phyloP scores from a whole-genome alignment of 2,888 invertebrate genomes.

The Dusona sp. region DNA sequence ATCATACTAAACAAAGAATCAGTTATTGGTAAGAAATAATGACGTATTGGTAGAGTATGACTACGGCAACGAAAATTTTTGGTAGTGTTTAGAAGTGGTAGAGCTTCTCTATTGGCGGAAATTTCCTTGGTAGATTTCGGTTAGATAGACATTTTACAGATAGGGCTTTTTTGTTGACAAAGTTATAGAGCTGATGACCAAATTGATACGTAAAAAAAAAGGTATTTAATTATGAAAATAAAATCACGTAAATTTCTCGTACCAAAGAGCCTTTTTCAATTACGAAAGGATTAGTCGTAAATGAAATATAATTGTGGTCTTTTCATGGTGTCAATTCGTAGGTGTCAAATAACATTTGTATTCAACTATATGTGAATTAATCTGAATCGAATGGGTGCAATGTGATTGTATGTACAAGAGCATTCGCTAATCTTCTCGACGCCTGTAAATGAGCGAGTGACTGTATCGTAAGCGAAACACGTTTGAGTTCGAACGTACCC shows the following conservation, averaged over 20 bases:
- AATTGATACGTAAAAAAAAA: neutral
- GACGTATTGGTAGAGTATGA: no score
- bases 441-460: constrained; percentile 58
- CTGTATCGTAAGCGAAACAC: constrained; percentile 46
- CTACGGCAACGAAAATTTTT: no score
- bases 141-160: no score
- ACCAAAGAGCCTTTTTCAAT: neutral
- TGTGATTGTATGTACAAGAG: constrained; percentile 1
- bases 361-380: constrained; percentile 20
- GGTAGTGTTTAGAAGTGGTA: no score
- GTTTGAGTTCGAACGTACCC: constrained; percentile 34
- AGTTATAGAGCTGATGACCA: no score
- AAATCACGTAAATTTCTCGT: neutral
- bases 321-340: neutral
- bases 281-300: neutral
- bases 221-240: no score
- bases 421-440: constrained; percentile 30
- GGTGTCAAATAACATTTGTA: neutral
- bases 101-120: no score
- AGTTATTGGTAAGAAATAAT: no score
- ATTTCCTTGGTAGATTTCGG: no score
- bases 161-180: no score
- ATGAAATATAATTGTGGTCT: neutral
- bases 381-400: neutral
- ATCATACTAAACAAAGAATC: no score